These are phyloP conservation scores for Camelus dromedarius DNA, from an alignment of 2,113 vertebrate species.

Conservation along the genomic window DNA sequence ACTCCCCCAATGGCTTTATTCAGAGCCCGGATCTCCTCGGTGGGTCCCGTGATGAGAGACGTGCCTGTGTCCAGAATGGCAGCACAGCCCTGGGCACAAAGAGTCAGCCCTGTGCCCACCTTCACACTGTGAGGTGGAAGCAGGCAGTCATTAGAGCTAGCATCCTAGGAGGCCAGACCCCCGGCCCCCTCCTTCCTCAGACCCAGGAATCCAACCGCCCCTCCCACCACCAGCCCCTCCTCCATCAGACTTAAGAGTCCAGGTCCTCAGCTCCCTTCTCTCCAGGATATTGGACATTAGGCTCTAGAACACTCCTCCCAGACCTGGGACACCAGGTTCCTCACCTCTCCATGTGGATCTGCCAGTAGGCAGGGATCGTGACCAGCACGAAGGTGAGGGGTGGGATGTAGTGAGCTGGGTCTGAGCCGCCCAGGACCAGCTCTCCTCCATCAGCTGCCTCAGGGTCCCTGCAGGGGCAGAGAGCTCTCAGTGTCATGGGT, in stretches of 20 bases:
- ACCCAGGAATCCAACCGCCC: neutral
- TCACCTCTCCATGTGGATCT: slow-evolving; percentile 91
- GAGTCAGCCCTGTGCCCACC: slow-evolving; percentile 87
- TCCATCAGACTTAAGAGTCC: neutral
- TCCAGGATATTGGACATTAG: neutral
- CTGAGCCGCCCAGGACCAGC: slow-evolving; percentile 90
- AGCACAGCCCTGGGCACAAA: slow-evolving; percentile 92
- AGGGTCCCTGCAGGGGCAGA: slow-evolving; percentile 80
- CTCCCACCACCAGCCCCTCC: neutral
- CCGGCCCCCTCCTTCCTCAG: neutral
- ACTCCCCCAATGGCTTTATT: slow-evolving; percentile 89
- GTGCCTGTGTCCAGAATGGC: slow-evolving; percentile 94
- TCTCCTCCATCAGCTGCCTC: slow-evolving; percentile 89
- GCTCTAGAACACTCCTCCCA: neutral
- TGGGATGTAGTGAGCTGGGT: slow-evolving; percentile 90
- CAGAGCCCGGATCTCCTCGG: slow-evolving; percentile 88
- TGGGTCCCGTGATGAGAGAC: slow-evolving; percentile 89
- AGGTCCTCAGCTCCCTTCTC: neutral
- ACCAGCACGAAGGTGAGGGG: slow-evolving; percentile 92
- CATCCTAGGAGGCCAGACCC: neutral
- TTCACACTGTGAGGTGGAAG: slow-evolving; percentile 81
- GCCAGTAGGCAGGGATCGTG: slow-evolving; percentile 93
- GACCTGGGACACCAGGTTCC: neutral
- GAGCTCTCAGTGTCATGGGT: rapidly evolving
- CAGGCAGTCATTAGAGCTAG: neutral